Evolutionary conservation across 1,140 invertebrate genomes (phyloP).

Genomic region (Penaeus japonicus): DNA sequence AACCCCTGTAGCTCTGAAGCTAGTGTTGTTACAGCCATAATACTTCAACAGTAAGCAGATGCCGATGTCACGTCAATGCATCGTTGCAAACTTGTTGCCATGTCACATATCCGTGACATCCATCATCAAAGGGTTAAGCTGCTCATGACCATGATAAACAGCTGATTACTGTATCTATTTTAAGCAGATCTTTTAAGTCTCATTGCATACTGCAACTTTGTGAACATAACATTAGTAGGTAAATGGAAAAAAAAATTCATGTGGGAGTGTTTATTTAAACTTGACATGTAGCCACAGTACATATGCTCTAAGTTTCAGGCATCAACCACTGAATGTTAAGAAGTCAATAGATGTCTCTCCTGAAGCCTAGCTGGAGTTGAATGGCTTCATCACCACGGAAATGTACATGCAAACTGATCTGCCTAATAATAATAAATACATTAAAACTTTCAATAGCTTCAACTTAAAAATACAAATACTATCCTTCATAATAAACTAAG

Average conservation of each 20-base stretch:
- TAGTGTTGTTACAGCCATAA: too few species aligned
- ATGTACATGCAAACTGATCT: constrained; percentile 42
- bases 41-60: too few species aligned
- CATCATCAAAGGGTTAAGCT: too few species aligned
- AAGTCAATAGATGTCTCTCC: constrained; percentile 21
- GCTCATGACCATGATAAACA: too few species aligned
- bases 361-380: constrained; percentile 46
- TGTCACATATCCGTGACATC: too few species aligned
- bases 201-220: too few species aligned
- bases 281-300: constrained; percentile 50
- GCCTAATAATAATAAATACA: constrained; percentile 49
- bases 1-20: too few species aligned
- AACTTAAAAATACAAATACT: constrained; percentile 45
- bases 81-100: too few species aligned
- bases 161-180: too few species aligned
- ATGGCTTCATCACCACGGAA: constrained; percentile 45
- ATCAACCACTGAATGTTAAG: constrained; percentile 25
- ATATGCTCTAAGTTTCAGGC: constrained; percentile 33
- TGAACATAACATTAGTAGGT: too few species aligned
- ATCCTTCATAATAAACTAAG: neutral
- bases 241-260: neutral
- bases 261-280: constrained; percentile 54
- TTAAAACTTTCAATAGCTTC: constrained; percentile 48
- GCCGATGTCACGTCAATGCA: too few species aligned
- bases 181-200: too few species aligned